Conservation (phyloP, 2,797 vertebrate genomes). For the Apodemus agrarius region DNA sequence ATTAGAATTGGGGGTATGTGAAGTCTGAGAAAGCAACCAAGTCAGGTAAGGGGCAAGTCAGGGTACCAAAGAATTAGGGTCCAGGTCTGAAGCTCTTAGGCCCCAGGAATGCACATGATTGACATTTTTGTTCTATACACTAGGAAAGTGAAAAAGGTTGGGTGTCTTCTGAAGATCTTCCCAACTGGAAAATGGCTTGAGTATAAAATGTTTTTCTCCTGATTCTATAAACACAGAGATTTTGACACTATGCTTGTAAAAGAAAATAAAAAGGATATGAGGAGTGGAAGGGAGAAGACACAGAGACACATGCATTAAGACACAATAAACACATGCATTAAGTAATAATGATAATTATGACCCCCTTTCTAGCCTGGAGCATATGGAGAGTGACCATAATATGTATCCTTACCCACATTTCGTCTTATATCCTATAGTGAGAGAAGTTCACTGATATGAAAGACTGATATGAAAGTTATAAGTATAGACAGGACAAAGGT, state of each 20-base stretch:
- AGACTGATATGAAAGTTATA: background rate
- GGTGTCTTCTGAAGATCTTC: background rate
- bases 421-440: background rate
- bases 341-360: background rate
- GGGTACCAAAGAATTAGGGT: background rate
- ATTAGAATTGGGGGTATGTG: too few species aligned
- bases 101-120: background rate
- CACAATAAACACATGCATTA: background rate
- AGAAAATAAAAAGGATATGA: background rate
- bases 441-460: background rate
- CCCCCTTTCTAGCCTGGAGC: background rate
- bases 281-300: background rate
- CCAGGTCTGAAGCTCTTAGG: background rate
- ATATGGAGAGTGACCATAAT: background rate
- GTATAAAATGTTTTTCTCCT: background rate
- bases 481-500: background rate
- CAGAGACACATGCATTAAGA: background rate
- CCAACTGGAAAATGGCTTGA: background rate
- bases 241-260: background rate
- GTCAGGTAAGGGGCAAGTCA: background rate
- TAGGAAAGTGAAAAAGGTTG: background rate
- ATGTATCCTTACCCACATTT: background rate
- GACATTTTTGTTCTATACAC: background rate
- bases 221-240: background rate
- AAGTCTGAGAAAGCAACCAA: background rate